phyloP scores from a whole-genome alignment of 2,113 vertebrate genomes.

The Porphyrio hochstetteri region DNA sequence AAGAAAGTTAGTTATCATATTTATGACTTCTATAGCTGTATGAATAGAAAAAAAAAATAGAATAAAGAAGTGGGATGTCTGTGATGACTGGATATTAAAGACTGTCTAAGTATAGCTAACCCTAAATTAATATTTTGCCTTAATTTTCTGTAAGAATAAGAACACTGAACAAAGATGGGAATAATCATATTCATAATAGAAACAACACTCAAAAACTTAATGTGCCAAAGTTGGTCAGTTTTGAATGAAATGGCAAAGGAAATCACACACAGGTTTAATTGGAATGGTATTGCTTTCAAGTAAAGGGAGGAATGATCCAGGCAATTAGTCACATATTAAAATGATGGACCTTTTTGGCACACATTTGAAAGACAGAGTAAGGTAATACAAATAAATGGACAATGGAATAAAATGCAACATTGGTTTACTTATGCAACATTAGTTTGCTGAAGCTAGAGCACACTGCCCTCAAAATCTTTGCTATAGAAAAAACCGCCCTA shows the following conservation, averaged over 20 bases:
- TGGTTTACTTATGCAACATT: constrained; percentile 23
- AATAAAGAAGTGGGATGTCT: not conserved
- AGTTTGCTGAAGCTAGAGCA: not conserved
- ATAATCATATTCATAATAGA: not conserved
- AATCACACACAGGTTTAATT: not conserved
- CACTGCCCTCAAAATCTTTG: not conserved
- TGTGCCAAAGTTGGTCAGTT: not conserved
- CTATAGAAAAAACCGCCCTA: not conserved
- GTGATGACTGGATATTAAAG: not conserved
- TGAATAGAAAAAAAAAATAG: not conserved
- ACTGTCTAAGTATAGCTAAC: not conserved
- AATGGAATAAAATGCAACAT: constrained; percentile 43
- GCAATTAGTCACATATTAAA: constrained; percentile 31
- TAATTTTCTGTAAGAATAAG: not conserved
- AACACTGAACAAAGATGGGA: not conserved
- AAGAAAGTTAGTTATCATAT: not conserved
- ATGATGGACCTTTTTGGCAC: not conserved
- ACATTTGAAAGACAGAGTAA: not conserved
- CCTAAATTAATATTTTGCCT: not conserved
- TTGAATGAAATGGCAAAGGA: not conserved
- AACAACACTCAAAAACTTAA: constrained; percentile 14
- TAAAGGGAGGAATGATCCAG: constrained; percentile 8
- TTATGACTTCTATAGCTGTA: not conserved
- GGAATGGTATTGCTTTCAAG: not conserved
- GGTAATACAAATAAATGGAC: constrained; percentile 7